Evolutionary conservation across 2,888 invertebrate genomes (phyloP).

Genomic region (Petrolisthes manimaculis): DNA sequence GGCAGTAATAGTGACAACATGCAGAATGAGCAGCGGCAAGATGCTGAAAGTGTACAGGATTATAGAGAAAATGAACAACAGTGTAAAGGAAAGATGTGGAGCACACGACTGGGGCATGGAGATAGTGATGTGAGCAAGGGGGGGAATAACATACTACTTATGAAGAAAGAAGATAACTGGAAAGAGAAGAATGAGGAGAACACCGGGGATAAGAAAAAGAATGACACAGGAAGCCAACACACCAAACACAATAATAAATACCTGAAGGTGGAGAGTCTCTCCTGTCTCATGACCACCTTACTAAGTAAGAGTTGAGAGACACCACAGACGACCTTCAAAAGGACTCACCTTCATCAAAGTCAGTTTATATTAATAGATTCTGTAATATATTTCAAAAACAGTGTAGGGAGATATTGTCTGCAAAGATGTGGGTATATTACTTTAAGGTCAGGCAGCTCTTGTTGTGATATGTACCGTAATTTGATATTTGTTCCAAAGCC

Average conservation of each 20-base stretch:
- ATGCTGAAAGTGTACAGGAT: background rate
- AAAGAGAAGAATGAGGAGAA: background rate
- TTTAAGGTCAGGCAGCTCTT: too few species aligned
- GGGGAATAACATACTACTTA: too few species aligned
- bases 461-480: too few species aligned
- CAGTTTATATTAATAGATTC: background rate
- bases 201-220: background rate
- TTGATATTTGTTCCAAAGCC: too few species aligned
- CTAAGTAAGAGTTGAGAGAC: conserved; percentile 44
- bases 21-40: background rate
- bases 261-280: conserved; percentile 23
- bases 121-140: too few species aligned
- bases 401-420: too few species aligned
- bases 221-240: background rate
- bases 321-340: conserved; percentile 26
- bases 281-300: conserved; percentile 34
- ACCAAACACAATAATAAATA: background rate
- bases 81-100: too few species aligned
- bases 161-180: background rate
- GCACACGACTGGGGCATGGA: too few species aligned
- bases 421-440: too few species aligned
- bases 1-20: background rate
- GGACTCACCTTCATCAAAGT: conserved; percentile 34
- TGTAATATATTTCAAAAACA: too few species aligned
- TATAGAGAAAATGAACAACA: too few species aligned